Percentiles rank a stretch among this genome's conserved stretches.
These are phyloP conservation scores for Chaetoderma sp. DNA, from an alignment of 2,888 invertebrate genomes.

Conservation along the genomic window DNA sequence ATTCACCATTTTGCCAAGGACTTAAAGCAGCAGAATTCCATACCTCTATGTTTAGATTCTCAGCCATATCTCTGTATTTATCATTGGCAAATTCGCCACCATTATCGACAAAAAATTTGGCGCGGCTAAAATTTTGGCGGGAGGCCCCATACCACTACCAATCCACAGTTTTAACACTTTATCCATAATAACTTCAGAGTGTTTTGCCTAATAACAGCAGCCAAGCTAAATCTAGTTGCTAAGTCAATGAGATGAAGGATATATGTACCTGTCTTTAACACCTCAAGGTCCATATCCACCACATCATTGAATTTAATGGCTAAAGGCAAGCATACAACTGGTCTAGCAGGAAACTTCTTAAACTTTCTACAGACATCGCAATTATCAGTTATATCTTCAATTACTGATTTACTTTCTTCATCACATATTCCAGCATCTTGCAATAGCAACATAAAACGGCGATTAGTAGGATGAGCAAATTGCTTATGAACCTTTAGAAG, in stretches of 20 bases:
- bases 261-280: constrained; percentile 1
- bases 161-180: constrained; percentile 14
- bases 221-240: constrained; percentile 10
- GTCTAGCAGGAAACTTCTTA: constrained; percentile 8
- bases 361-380: constrained; percentile 12
- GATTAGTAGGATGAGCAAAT: not conserved
- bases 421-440: constrained; percentile 10
- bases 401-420: not conserved
- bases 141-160: constrained; percentile 7
- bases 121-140: no score
- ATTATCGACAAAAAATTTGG: constrained; percentile 17
- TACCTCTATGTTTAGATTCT: constrained; percentile 13
- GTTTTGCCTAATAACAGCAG: constrained; percentile 6
- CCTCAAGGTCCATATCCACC: constrained; percentile 16
- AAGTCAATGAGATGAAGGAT: constrained; percentile 17
- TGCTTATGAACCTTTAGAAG: not conserved
- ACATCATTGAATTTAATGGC: constrained; percentile 23
- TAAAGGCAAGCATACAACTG: constrained; percentile 13
- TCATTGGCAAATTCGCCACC: constrained; percentile 19
- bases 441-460: constrained; percentile 10
- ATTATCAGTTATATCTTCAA: not conserved
- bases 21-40: constrained; percentile 3
- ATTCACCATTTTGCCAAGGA: constrained; percentile 11
- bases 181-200: not conserved
- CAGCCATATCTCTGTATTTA: constrained; percentile 8